phyloP scores from a whole-genome alignment of 2,113 vertebrate species.

The Diadophis punctatus region DNA sequence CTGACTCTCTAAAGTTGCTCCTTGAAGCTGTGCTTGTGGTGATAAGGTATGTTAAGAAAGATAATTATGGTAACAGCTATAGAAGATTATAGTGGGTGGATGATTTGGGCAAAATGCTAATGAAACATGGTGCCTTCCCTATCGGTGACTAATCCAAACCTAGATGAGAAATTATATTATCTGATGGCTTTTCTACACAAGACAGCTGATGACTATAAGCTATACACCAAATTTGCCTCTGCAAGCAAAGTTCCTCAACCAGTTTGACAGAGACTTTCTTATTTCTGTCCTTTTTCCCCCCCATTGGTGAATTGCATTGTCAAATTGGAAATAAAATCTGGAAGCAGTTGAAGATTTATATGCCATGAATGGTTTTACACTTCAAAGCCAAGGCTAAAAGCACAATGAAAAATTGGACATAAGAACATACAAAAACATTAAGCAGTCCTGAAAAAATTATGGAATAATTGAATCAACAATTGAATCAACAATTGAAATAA shows the following conservation, averaged over 20 bases:
- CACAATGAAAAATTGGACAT: neutral
- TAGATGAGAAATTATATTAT: slow-evolving; percentile 6
- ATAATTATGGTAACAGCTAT: slow-evolving; percentile 51
- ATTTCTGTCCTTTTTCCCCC: neutral
- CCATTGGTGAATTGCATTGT: neutral
- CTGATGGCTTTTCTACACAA: slow-evolving; percentile 7
- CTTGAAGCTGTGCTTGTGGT: slow-evolving; percentile 51
- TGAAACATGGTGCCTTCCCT: slow-evolving; percentile 47
- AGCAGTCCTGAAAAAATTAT: neutral
- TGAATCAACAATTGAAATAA: too few relatives aligned
- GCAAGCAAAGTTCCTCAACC: slow-evolving; percentile 1
- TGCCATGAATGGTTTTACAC: neutral
- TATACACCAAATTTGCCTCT: neutral
- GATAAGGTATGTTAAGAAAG: slow-evolving; percentile 30
- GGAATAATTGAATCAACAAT: too few relatives aligned
- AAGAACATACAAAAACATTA: neutral
- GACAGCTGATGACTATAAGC: slow-evolving; percentile 13
- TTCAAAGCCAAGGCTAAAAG: neutral
- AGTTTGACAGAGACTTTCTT: slow-evolving; percentile 1
- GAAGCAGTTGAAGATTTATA: neutral
- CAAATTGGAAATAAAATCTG: neutral
- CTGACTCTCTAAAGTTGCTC: slow-evolving; percentile 43
- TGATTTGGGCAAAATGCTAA: slow-evolving; percentile 47
- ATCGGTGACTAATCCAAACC: slow-evolving; percentile 4
- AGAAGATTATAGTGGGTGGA: slow-evolving; percentile 49